Base-by-base conservation (phyloP, 2,888 invertebrate genomes). In the Cheilosia vernalis region DNA sequence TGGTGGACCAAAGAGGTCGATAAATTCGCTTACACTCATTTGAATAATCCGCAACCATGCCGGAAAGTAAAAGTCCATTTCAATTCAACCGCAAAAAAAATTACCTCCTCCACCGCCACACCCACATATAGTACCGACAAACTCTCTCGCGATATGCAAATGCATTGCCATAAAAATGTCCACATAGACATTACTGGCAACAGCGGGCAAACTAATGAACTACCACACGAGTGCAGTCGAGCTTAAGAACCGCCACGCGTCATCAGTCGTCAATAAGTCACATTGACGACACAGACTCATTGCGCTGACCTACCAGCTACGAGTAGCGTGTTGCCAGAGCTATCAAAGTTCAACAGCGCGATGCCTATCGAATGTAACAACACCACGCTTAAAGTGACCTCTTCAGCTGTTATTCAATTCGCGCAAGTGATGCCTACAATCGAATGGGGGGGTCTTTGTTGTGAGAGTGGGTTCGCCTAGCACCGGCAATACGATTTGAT, bases 31-130 rank as follows among this genome's bases (percentile, higher is more conserved):
- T 44, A 21, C 33, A 24, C 15, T n/a, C 33, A 58, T 58, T 76
- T 60, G 40, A 60, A 19, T 51, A 33, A 60, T 55, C 30, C 63
- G 47, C 49, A 30, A 53, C 17, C 19, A n/a, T 40, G 47, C 60
- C 66, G 13, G 58, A 79, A 84, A 84, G 84, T 84, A 84, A 84
- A 80, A 84, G 74, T 60, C 49, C 77, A 66, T 55, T 37, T 10
- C 37, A 37, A 82, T 42, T 60, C 66, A 61, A 72, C 47, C 74
- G 55, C 74, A 66, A 64, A 58, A 64, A 58, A 40, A 82, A 58
- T 76, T 53, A 64, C 58, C 37, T 63, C 58, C 49, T 33, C 24
- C 37, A 30, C 61, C 58, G 19, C 15, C 56, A 74, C 63, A 69
- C 69, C 69, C 49, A 21, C 40, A 13, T 17, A 37, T 19, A 56